These are phyloP conservation scores for Proterorhinus semilunaris DNA, from an alignment of 2,113 vertebrate genomes.

Conservation along the genomic window DNA sequence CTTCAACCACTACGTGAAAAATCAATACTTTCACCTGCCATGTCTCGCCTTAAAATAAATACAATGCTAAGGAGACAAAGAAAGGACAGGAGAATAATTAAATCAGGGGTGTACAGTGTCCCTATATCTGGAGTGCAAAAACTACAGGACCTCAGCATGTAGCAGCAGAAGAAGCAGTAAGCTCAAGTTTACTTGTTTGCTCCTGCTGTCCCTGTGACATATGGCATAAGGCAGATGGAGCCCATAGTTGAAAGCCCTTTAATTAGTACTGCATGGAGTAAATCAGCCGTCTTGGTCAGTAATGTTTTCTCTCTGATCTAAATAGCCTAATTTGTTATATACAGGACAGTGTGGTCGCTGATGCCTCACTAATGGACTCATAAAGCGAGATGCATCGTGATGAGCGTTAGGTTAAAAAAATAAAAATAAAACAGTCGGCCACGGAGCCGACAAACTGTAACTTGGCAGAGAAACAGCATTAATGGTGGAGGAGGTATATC, in stretches of 20 bases:
- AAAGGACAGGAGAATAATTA: no score
- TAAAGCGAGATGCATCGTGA: background rate
- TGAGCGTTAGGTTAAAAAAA: background rate
- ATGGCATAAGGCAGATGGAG: background rate
- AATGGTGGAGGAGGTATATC: background rate
- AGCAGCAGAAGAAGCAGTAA: background rate
- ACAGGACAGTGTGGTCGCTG: background rate
- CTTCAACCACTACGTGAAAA: no score
- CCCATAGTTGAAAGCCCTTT: background rate
- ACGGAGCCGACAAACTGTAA: background rate
- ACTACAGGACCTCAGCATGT: no score
- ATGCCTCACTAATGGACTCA: conserved; percentile 4
- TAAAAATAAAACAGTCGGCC: background rate
- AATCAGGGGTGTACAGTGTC: no score
- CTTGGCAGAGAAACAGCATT: background rate
- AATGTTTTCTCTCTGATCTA: background rate
- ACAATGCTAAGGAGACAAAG: no score
- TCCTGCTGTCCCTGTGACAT: background rate
- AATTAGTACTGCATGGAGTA: background rate
- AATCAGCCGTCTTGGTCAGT: background rate
- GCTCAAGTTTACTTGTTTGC: background rate
- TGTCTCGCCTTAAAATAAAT: no score
- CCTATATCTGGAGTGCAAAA: no score
- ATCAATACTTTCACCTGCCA: no score
- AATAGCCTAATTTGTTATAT: background rate